phyloP scores from a whole-genome alignment of 2,113 vertebrate genomes.

The Dinomys branickii region DNA sequence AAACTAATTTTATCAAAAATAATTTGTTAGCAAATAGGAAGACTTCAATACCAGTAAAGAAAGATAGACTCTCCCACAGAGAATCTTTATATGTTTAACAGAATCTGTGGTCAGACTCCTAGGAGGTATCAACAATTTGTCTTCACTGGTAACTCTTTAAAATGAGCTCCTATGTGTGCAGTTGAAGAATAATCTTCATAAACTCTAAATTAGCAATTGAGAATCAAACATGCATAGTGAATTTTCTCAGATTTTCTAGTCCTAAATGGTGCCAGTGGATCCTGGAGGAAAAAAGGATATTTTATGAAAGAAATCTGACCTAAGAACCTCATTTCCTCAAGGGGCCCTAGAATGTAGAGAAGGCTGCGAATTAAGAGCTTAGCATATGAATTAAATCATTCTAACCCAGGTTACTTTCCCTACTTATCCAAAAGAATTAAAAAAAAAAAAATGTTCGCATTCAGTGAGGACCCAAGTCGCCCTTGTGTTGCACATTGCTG shows the following conservation, averaged over 20 bases:
- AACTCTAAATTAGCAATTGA: not conserved
- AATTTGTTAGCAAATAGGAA: not conserved
- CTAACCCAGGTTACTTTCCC: not conserved
- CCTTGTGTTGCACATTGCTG: not conserved
- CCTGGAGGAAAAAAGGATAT: not conserved
- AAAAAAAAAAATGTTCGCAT: not conserved
- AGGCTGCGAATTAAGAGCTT: not conserved
- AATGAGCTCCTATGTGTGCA: not conserved
- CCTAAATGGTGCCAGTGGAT: not conserved
- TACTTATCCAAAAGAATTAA: not conserved
- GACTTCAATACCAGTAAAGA: not conserved
- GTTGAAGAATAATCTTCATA: not conserved
- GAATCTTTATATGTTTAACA: not conserved
- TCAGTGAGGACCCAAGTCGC: not conserved
- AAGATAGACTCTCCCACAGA: not conserved
- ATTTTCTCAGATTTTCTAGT: not conserved
- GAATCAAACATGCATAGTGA: not conserved
- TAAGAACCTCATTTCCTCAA: constrained; percentile 15
- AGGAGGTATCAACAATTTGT: not conserved
- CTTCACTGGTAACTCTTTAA: not conserved
- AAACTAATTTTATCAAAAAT: not conserved
- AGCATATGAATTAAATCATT: not conserved
- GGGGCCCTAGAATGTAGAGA: not conserved
- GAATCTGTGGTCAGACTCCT: not conserved
- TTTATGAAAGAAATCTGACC: not conserved